Evolutionary conservation across 2,113 vertebrate species (phyloP).

Genomic region (Pristiophorus japonicus): DNA sequence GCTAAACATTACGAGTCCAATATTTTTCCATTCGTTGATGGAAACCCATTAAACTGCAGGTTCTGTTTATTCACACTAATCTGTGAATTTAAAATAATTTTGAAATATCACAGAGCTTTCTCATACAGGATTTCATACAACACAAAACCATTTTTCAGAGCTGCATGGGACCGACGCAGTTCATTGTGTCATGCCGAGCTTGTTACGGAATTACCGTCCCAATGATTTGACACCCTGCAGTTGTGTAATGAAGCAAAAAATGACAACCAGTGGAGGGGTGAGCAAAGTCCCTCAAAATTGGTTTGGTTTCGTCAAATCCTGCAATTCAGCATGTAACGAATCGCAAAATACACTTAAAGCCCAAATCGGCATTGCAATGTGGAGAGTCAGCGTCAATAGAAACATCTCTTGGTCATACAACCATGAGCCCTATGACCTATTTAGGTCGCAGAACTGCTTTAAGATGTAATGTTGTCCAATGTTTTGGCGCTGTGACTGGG

Average conservation of each 20-base stretch:
- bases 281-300: not conserved
- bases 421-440: not conserved
- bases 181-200: conserved; percentile 50
- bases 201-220: not conserved
- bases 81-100: conserved; percentile 51
- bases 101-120: conserved; percentile 48
- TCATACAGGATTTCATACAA: conserved; percentile 64
- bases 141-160: conserved; percentile 52
- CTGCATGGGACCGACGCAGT: conserved; percentile 48
- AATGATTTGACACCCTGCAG: not conserved
- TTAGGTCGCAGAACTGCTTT: not conserved
- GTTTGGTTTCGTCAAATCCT: not conserved
- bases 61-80: conserved; percentile 46
- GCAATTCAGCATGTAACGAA: not conserved
- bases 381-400: not conserved
- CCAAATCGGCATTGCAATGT: not conserved
- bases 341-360: not conserved
- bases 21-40: conserved; percentile 80
- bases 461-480: not conserved
- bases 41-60: conserved; percentile 62
- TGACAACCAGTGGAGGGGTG: not conserved
- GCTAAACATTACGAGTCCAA: conserved; percentile 65
- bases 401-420: no score
- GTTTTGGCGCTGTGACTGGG: not conserved
- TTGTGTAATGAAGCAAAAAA: conserved; percentile 10